Conservation (phyloP, 2,797 vertebrate genomes). For the Sebastes steindachneri region DNA sequence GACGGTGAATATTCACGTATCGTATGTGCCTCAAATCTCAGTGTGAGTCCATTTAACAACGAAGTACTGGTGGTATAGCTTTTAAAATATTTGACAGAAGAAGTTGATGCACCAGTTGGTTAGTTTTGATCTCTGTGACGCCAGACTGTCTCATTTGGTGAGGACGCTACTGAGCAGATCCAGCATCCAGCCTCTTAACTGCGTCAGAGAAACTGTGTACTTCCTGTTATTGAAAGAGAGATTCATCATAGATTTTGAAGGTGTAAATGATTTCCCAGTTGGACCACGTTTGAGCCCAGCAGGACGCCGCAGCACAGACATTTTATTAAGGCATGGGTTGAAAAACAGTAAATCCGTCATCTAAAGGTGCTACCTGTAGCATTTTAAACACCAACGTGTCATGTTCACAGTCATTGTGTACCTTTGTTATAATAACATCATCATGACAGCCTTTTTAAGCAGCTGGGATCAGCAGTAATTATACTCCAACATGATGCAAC, state of each 20-base stretch:
- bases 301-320: neutral
- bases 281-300: neutral
- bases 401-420: neutral
- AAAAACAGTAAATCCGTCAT: conserved; percentile 14
- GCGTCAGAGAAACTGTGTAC: neutral
- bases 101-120: neutral
- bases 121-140: neutral
- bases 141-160: neutral
- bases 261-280: neutral
- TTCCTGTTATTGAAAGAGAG: neutral
- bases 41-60: neutral
- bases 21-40: too few species aligned
- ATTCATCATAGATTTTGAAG: neutral
- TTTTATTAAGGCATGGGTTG: neutral
- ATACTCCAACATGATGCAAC: neutral
- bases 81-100: neutral
- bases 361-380: conserved; percentile 10
- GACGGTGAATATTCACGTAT: too few species aligned
- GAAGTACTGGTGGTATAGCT: neutral
- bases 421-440: neutral
- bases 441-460: neutral
- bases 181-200: neutral
- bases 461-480: neutral
- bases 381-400: neutral
- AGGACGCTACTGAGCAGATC: neutral